Conservation (phyloP, 1,140 invertebrate genomes). For the Hesperophylax magnus region DNA sequence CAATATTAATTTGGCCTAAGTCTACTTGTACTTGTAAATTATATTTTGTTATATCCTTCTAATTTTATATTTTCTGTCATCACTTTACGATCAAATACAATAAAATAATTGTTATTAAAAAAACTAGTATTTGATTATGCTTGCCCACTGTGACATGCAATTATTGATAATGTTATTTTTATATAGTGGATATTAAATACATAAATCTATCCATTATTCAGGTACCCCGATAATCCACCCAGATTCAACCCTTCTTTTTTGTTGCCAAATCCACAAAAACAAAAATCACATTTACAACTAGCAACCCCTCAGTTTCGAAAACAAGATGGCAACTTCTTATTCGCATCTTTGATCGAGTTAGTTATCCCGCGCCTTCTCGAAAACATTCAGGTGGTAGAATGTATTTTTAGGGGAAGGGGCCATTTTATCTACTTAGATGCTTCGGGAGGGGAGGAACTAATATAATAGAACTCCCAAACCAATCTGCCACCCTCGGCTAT, state of each 20-base stretch:
- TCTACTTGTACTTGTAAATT: too few relatives aligned
- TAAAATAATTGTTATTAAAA: too few relatives aligned
- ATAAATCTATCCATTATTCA: not conserved
- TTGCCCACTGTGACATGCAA: too few relatives aligned
- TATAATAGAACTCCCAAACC: constrained; percentile 29
- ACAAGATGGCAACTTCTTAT: constrained; percentile 14
- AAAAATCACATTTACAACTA: not conserved
- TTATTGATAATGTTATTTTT: too few relatives aligned
- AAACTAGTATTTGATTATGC: too few relatives aligned
- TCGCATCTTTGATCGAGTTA: constrained; percentile 8
- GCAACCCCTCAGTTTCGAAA: not conserved
- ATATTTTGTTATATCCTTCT: too few relatives aligned
- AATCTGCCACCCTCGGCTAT: constrained; percentile 20
- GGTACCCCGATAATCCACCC: not conserved
- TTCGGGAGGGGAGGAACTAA: constrained; percentile 8
- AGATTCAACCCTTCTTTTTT: not conserved
- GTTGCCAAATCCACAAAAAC: not conserved
- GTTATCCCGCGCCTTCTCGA: not conserved
- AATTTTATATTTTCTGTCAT: too few relatives aligned
- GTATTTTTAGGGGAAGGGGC: not conserved
- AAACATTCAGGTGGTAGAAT: not conserved
- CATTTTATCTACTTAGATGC: constrained; percentile 27
- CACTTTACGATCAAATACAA: too few relatives aligned
- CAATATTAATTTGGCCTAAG: too few relatives aligned
- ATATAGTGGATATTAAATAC: too few relatives aligned